Conservation (phyloP, 64 coral and sea anemone species). For the Astreopora myriophthalma region DNA sequence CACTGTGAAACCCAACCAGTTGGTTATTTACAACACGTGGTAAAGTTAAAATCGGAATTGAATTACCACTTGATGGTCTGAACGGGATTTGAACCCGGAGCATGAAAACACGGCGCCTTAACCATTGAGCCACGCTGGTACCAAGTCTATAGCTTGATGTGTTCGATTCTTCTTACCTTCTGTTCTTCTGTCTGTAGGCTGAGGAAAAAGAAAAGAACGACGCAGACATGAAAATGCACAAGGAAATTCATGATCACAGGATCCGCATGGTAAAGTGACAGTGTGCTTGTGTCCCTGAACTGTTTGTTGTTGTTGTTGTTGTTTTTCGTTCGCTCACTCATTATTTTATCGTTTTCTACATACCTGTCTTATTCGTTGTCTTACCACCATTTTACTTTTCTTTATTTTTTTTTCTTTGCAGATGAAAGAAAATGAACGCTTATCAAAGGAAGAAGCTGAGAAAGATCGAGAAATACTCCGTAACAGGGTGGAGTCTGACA, state of each 20-base stretch:
- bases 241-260: constrained; percentile 90
- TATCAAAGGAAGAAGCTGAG: constrained; percentile 40
- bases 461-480: constrained; percentile 72
- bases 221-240: constrained; percentile 62
- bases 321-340: too few species aligned
- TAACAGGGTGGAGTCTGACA: constrained; percentile 87
- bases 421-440: constrained; percentile 89
- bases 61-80: too few species aligned
- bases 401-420: constrained; percentile 12
- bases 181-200: constrained; percentile 20
- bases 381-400: background rate
- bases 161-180: background rate
- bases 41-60: too few species aligned
- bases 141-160: too few species aligned
- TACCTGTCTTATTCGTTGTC: background rate
- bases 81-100: too few species aligned
- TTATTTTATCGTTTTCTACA: too few species aligned
- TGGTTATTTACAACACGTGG: too few species aligned
- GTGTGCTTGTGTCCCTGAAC: too few species aligned
- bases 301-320: too few species aligned
- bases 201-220: constrained; percentile 89
- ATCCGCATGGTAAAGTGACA: constrained; percentile 73
- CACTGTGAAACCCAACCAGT: too few species aligned
- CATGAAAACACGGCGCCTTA: too few species aligned
- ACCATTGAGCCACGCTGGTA: too few species aligned